Percentiles rank a stretch among this genome's conserved stretches.
phyloP scores from a whole-genome alignment of 2,888 invertebrate genomes.

The Abrostola triplasia region DNA sequence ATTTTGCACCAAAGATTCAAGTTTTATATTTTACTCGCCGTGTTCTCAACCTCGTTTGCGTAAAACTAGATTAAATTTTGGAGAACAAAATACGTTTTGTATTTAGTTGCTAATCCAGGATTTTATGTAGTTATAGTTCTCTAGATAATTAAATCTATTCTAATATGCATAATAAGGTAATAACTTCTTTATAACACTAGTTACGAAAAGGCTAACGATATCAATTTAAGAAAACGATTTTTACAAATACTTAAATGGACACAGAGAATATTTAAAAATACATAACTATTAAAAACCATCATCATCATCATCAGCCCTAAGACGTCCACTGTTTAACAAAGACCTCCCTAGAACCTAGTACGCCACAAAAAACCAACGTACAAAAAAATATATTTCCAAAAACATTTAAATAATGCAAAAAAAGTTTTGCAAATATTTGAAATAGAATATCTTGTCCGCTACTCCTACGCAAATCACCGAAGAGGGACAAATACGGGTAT shows the following conservation, averaged over 20 bases:
- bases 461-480: constrained; percentile 76
- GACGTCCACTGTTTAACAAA: no score
- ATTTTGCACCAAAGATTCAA: no score
- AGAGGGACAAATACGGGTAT: constrained; percentile 77
- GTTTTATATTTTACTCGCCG: no score
- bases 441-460: constrained; percentile 58
- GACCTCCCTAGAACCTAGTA: no score
- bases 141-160: not conserved
- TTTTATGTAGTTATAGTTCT: not conserved
- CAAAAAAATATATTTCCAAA: constrained; percentile 6
- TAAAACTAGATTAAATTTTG: not conserved
- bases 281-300: not conserved
- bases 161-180: no score
- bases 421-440: constrained; percentile 54
- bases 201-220: not conserved
- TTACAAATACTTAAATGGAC: not conserved
- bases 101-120: not conserved
- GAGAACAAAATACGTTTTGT: not conserved
- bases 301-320: no score
- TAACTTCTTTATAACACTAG: no score
- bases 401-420: constrained; percentile 33
- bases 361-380: not conserved
- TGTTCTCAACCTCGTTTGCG: not conserved
- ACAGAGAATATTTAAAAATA: not conserved
- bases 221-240: not conserved